phyloP scores from a whole-genome alignment of 2,888 invertebrate species.

The Mallateleia sp. region DNA sequence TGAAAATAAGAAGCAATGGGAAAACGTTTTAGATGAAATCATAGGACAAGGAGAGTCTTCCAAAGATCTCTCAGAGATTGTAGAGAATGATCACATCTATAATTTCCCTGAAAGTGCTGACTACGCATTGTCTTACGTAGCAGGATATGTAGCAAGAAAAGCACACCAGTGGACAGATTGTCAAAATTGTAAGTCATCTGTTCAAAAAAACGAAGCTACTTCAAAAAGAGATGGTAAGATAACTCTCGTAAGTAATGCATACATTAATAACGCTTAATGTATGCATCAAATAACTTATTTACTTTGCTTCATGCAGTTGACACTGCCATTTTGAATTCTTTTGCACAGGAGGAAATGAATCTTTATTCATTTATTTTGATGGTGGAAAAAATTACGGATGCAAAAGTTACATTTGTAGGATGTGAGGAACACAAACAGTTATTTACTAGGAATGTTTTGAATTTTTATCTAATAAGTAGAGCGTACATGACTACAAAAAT shows the following conservation, averaged over 20 bases:
- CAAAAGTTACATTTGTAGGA: neutral
- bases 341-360: neutral
- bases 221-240: neutral
- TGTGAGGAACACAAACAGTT: neutral
- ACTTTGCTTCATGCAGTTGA: neutral
- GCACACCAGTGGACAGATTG: neutral
- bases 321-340: neutral
- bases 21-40: neutral
- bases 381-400: neutral
- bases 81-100: neutral
- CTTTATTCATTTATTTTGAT: neutral
- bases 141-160: neutral
- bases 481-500: neutral
- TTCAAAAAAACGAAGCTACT: neutral
- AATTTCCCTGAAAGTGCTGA: neutral
- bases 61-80: too few species aligned
- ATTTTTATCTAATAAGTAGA: too few species aligned
- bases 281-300: neutral
- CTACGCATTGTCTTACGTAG: neutral
- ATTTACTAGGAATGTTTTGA: neutral
- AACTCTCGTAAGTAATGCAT: conserved; percentile 11
- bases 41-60: neutral
- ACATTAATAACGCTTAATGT: too few species aligned
- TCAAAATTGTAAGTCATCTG: neutral
- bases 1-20: neutral